Base-by-base conservation (phyloP, 2,797 vertebrate genomes). In the Helicolenus hilgendorfi region DNA sequence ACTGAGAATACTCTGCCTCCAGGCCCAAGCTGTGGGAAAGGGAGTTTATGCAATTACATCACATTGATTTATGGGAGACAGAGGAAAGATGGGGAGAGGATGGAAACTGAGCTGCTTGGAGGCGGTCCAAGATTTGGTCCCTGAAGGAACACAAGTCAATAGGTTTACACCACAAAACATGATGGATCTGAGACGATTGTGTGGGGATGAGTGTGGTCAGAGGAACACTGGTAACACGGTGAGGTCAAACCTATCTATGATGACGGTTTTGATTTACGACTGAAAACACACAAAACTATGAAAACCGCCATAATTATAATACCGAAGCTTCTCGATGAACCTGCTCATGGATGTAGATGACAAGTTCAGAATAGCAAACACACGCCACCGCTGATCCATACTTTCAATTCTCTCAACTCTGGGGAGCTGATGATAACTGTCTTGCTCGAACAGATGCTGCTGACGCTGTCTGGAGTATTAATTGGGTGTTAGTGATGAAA, bases 31-130 rank as follows among this genome's bases (percentile, higher is more conserved):
- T 95, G 96, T 97, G 97, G 95, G 97, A 97, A 97, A 96, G 96
- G 89, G 94, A 95, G 95, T 95, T 96, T 91, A 91, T 95, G 93
- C 92, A 96, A 96, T 97, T 96, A 95, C 96, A 96, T 97, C 97
- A 97, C 92, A 92, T 93, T 96, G 96, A 97, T 97, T 97, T 97
- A 97, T 96, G 93, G 90, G 88, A 87, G 90, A 91, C 77, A 84
- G 90, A 94, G 91, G 89, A 94, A 92, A 90, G 94, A 95, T 86
- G 89, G 87, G 89, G 91, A 94, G 89, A 92, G 93, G 83, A 96
- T 95, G 96, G 92, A 97, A 97, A 94, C 91, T 94, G 94, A 97
- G 94, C 94, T 65, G 83, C 89, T 95, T 97, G 96, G 97, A 96
- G 73, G 85, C 64, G 59, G 62, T 95, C 96, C 97, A 97, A 90